Evolutionary conservation across 2,113 vertebrate species (phyloP).

Genomic region (Zingel zingel): DNA sequence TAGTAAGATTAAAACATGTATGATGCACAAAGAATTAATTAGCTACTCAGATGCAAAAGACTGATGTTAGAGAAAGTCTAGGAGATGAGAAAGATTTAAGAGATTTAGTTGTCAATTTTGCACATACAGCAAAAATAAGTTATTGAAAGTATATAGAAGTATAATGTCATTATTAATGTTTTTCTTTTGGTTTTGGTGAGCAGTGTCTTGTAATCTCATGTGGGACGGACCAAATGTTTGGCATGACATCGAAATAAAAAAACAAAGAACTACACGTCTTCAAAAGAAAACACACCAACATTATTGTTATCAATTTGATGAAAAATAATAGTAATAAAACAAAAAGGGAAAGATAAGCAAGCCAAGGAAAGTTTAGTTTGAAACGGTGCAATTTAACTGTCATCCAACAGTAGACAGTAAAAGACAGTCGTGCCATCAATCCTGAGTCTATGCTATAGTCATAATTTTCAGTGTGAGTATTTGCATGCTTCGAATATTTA

Average conservation of each 20-base stretch:
- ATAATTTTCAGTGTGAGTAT: conserved; percentile 14
- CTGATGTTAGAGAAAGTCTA: not conserved
- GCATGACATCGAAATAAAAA: not conserved
- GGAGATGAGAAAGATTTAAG: too few relatives aligned
- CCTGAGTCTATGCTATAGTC: conserved; percentile 9
- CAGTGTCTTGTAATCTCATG: not conserved
- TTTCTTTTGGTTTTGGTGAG: not conserved
- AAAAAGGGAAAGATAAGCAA: not conserved
- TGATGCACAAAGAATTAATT: not conserved
- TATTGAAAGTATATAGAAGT: not conserved
- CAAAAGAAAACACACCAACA: not conserved
- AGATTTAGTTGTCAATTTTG: too few relatives aligned
- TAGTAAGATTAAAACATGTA: too few relatives aligned
- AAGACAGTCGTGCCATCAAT: conserved; percentile 14
- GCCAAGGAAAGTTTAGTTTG: not conserved
- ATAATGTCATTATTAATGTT: not conserved
- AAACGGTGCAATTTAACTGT: not conserved
- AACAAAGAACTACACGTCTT: not conserved
- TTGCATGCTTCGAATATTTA: conserved; percentile 34
- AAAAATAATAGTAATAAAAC: too few relatives aligned
- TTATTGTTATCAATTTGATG: not conserved
- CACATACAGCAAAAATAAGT: not conserved
- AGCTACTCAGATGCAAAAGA: too few relatives aligned
- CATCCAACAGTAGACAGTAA: not conserved
- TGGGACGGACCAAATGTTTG: not conserved